These are phyloP conservation scores for Leptura quadrifasciata DNA, from an alignment of 2,888 invertebrate genomes.

Conservation along the genomic window DNA sequence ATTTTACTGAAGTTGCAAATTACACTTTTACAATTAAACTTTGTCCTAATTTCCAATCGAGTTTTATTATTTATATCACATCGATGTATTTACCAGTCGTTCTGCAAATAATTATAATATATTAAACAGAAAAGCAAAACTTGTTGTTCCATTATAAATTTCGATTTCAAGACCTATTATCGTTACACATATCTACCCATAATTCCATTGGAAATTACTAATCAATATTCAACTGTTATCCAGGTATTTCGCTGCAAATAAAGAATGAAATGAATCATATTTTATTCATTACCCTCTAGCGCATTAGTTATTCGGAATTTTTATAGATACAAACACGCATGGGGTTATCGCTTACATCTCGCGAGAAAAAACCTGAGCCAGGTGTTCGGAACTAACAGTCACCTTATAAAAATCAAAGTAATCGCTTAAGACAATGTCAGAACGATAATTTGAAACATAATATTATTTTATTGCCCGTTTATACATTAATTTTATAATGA, in stretches of 20 bases:
- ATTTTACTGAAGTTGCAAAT: no score
- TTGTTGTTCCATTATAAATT: no score
- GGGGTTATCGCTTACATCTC: constrained; percentile 7
- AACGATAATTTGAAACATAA: background rate
- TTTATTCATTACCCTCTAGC: background rate
- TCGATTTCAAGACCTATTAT: no score
- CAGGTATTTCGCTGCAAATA: background rate
- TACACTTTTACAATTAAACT: no score
- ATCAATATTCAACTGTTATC: background rate
- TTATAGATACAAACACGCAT: constrained; percentile 1
- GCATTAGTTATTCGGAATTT: background rate
- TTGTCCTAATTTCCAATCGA: no score
- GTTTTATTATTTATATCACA: no score
- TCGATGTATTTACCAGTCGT: no score
- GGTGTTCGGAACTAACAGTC: constrained; percentile 3
- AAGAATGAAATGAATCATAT: background rate
- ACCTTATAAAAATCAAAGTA: background rate
- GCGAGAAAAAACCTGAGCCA: constrained; percentile 1
- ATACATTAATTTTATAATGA: background rate
- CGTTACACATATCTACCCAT: background rate
- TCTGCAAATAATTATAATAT: no score
- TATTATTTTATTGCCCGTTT: background rate
- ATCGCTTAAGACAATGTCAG: background rate
- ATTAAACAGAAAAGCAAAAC: no score
- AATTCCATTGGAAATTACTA: background rate